Conservation (phyloP, 2,113 vertebrate species). For the Sinocyclocheilus maitianheensis region DNA sequence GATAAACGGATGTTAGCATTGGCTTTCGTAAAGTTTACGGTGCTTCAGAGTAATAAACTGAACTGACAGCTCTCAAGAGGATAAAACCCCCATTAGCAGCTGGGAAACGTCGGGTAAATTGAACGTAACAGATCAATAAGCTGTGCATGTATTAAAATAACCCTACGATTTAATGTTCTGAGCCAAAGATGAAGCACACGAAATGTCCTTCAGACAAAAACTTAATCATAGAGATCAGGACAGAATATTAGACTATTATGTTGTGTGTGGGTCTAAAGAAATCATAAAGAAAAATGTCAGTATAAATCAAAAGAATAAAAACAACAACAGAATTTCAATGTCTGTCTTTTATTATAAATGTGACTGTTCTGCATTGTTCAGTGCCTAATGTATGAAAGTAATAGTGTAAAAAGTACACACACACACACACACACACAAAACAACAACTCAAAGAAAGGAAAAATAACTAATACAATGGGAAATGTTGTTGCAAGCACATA, state of each 20-base stretch:
- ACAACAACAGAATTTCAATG: neutral
- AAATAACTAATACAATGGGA: neutral
- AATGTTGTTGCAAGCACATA: neutral
- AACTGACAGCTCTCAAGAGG: neutral
- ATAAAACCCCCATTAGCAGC: neutral
- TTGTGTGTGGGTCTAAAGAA: neutral
- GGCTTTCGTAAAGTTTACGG: slow-evolving; percentile 7
- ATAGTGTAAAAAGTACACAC: too few relatives aligned
- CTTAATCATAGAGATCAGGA: neutral
- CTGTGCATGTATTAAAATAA: neutral
- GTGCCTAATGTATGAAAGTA: neutral
- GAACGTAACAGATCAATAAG: slow-evolving; percentile 19
- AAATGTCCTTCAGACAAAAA: neutral
- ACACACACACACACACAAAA: too few relatives aligned
- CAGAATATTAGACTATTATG: neutral
- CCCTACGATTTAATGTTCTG: neutral
- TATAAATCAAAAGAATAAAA: neutral
- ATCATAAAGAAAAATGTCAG: neutral
- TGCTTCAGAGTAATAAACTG: neutral
- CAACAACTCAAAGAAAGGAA: too few relatives aligned
- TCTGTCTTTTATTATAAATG: neutral
- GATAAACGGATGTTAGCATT: neutral
- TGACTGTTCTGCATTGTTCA: neutral
- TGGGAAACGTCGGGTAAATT: neutral
- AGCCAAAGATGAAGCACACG: neutral